Evolutionary conservation across 2,888 invertebrate genomes (phyloP).

Genomic region (Patella pellucida): DNA sequence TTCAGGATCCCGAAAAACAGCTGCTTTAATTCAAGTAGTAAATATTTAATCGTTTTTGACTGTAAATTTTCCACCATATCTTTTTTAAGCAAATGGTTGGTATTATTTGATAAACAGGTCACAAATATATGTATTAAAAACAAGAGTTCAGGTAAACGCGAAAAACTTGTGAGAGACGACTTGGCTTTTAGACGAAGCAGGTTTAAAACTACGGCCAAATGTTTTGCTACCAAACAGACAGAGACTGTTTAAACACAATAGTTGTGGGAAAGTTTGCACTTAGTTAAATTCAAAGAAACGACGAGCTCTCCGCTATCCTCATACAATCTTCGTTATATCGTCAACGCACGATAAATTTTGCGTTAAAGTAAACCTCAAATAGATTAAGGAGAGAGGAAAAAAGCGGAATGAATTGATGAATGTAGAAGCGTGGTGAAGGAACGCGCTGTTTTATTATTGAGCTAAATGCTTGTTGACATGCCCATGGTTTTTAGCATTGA

Average conservation of each 20-base stretch:
- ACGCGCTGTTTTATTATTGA: neutral
- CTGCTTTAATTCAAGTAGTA: too few species aligned
- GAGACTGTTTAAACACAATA: constrained; percentile 1
- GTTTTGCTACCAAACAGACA: constrained; percentile 8
- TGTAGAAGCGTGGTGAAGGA: neutral
- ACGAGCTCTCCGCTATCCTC: neutral
- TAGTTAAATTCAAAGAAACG: neutral
- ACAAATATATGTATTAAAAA: too few species aligned
- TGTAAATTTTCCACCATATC: too few species aligned
- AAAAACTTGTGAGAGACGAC: neutral
- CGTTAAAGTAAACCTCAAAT: neutral
- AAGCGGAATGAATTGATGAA: neutral
- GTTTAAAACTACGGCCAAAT: neutral
- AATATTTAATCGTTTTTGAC: too few species aligned
- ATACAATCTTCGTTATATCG: neutral
- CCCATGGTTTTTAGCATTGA: neutral
- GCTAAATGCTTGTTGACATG: constrained; percentile 1
- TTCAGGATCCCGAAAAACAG: too few species aligned
- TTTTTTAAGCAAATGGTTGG: too few species aligned
- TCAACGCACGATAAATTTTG: neutral
- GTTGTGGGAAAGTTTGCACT: constrained; percentile 1
- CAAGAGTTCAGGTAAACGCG: too few species aligned
- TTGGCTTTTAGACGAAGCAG: neutral
- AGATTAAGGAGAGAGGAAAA: neutral
- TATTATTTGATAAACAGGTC: too few species aligned